Percentiles rank a stretch among this genome's conserved stretches.
phyloP scores from a whole-genome alignment of 2,113 vertebrate species.

The Coptodon rendalli region DNA sequence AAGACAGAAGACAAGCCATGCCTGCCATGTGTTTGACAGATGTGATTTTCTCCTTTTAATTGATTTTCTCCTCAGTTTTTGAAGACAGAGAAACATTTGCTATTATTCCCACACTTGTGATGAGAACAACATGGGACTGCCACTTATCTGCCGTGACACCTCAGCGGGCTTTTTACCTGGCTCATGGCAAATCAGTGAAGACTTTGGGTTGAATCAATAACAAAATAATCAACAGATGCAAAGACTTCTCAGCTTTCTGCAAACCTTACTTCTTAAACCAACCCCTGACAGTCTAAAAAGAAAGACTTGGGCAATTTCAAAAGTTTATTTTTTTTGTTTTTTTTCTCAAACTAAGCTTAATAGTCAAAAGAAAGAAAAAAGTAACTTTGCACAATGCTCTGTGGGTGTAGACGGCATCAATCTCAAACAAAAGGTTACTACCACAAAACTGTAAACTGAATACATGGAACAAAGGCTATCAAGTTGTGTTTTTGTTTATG shows the following conservation, averaged over 20 bases:
- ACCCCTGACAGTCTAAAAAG: conserved; percentile 1
- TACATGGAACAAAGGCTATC: not conserved
- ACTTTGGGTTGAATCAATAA: conserved; percentile 56
- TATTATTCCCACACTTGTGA: conserved; percentile 24
- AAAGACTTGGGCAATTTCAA: not conserved
- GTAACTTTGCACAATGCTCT: conserved; percentile 1
- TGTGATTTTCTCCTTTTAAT: conserved; percentile 49
- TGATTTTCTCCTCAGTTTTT: conserved; percentile 47
- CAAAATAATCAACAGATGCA: conserved; percentile 22
- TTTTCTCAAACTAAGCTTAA: not conserved
- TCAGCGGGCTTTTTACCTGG: conserved; percentile 49
- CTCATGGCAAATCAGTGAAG: conserved; percentile 49
- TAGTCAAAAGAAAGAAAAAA: not conserved
- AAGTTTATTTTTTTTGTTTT: not conserved
- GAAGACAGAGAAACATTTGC: conserved; percentile 2
- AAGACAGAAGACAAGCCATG: conserved; percentile 2
- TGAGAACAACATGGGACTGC: conserved; percentile 44
- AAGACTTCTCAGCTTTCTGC: not conserved
- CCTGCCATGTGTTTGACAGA: conserved; percentile 46
- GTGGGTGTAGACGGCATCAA: conserved; percentile 5
- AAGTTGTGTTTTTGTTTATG: not conserved
- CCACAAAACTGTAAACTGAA: not conserved
- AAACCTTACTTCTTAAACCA: not conserved
- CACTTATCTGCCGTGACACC: conserved; percentile 39
- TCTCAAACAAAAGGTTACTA: conserved; percentile 23